These are phyloP conservation scores for Cinclus cinclus DNA, from an alignment of 2,113 vertebrate genomes.

Conservation along the genomic window DNA sequence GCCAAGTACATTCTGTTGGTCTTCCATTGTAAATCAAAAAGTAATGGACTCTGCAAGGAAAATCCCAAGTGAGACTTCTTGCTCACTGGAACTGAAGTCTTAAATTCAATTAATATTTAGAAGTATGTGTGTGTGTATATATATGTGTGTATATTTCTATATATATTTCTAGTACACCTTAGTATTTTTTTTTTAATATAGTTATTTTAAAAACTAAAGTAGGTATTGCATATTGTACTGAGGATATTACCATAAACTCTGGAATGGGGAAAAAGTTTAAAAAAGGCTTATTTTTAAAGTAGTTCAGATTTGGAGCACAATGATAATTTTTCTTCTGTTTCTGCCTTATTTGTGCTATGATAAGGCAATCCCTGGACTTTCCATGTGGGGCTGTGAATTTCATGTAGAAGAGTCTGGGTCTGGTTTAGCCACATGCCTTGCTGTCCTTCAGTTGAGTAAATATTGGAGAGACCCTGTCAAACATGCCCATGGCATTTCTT, in stretches of 20 bases:
- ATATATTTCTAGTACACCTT: not conserved
- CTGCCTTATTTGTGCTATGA: not conserved
- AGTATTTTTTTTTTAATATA: not conserved
- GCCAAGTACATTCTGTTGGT: slow-evolving; percentile 22
- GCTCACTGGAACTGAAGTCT: not conserved
- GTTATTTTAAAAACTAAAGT: not conserved
- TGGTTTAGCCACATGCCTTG: not conserved
- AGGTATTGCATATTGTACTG: not conserved
- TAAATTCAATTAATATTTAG: not conserved
- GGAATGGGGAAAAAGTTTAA: not conserved
- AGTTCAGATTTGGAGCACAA: not conserved
- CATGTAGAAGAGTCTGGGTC: not conserved
- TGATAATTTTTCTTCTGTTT: not conserved
- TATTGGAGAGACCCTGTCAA: not conserved
- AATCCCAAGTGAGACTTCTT: not conserved
- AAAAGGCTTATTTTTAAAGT: not conserved
- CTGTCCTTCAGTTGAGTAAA: not conserved
- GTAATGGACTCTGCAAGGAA: not conserved
- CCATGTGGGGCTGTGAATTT: not conserved
- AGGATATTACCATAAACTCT: not conserved
- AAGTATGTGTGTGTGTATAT: not conserved
- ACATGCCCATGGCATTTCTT: not conserved
- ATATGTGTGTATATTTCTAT: too few species aligned
- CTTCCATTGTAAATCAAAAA: slow-evolving; percentile 55
- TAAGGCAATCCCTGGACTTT: not conserved